Evolutionary conservation across 2,888 invertebrate genomes (phyloP).

Genomic region (Tipula vernalis): DNA sequence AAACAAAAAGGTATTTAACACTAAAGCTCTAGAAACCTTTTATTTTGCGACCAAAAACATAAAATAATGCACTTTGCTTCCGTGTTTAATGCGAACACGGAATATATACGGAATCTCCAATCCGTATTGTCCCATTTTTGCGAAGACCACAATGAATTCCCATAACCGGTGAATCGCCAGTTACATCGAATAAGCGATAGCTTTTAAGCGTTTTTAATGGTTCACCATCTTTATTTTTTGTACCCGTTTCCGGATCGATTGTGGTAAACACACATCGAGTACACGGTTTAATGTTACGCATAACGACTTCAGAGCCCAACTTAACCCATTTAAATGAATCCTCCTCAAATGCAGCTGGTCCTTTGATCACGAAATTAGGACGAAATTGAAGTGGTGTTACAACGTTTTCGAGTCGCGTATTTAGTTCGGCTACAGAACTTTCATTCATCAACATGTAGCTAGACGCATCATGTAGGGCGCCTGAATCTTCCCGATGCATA

Average conservation of each 20-base stretch:
- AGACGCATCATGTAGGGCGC: conserved; percentile 49
- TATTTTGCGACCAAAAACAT: neutral
- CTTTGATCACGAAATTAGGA: conserved; percentile 52
- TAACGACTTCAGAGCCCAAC: conserved; percentile 46
- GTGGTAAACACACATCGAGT: conserved; percentile 53
- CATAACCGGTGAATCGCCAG: conserved; percentile 35
- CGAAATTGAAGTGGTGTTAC: conserved; percentile 46
- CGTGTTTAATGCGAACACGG: neutral
- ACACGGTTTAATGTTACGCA: conserved; percentile 52
- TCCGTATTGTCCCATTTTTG: conserved; percentile 27
- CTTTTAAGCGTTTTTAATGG: conserved; percentile 52
- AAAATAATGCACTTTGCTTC: neutral
- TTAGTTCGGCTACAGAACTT: conserved; percentile 50
- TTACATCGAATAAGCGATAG: conserved; percentile 35
- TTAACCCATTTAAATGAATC: conserved; percentile 55
- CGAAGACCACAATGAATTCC: conserved; percentile 37
- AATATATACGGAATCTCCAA: conserved; percentile 38
- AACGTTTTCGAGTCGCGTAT: conserved; percentile 40
- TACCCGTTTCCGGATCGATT: conserved; percentile 52
- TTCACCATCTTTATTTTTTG: conserved; percentile 42
- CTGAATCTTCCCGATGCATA: conserved; percentile 23
- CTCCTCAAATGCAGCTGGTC: conserved; percentile 45
- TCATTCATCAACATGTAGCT: conserved; percentile 51
- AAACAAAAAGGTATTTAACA: neutral
- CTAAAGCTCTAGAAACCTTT: neutral